A percentile compares a stretch with the other conserved stretches of the same genome.
phyloP scores from a whole-genome alignment of 2,113 vertebrate genomes.

The Cottus gobio region DNA sequence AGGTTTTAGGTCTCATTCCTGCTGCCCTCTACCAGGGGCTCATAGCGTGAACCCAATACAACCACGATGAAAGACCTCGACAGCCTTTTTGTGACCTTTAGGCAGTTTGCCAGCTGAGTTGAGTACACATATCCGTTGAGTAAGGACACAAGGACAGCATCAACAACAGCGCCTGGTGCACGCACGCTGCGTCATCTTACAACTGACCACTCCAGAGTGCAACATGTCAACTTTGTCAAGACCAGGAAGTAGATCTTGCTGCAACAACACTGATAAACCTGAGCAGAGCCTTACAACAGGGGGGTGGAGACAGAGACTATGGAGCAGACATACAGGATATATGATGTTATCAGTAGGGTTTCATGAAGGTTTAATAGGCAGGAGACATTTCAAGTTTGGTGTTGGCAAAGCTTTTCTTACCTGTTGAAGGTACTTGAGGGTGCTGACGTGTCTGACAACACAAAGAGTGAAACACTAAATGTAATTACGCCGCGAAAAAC shows the following conservation, averaged over 20 bases:
- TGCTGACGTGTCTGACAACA: constrained; percentile 88
- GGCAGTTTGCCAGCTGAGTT: constrained; percentile 15
- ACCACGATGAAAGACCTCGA: neutral
- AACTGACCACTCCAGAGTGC: constrained; percentile 59
- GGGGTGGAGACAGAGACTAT: constrained; percentile 56
- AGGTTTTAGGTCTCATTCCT: neutral
- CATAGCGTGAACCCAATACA: neutral
- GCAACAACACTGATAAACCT: constrained; percentile 86
- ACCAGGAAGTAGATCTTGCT: constrained; percentile 80
- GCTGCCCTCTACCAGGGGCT: neutral
- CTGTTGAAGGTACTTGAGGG: constrained; percentile 87
- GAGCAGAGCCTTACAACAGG: constrained; percentile 41
- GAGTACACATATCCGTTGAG: constrained; percentile 12
- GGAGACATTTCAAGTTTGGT: constrained; percentile 14
- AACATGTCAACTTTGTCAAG: constrained; percentile 71
- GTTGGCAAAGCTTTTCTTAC: constrained; percentile 79
- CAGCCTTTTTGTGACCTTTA: constrained; percentile 32
- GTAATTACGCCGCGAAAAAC: constrained; percentile 10
- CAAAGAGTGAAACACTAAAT: constrained; percentile 42
- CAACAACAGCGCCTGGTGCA: constrained; percentile 40
- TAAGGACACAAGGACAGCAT: constrained; percentile 32
- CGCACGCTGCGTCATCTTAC: constrained; percentile 55
- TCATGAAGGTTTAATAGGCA: constrained; percentile 37
- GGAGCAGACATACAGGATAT: constrained; percentile 62
- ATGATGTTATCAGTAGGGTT: constrained; percentile 57